Conservation (phyloP, 2,888 invertebrate genomes). For the Epinotia ramella region DNA sequence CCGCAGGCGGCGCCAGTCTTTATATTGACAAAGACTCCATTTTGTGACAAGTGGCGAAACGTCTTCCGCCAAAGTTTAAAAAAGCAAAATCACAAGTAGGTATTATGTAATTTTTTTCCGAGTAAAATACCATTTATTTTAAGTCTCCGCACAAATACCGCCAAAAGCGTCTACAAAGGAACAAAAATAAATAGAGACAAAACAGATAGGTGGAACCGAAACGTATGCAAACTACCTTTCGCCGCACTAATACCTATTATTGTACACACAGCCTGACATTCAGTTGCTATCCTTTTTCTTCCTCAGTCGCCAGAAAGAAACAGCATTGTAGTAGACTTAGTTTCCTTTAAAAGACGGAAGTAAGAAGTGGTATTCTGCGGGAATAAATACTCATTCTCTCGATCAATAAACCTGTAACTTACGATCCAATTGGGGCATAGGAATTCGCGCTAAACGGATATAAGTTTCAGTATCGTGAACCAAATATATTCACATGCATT, state of each 20-base stretch:
- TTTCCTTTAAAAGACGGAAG: neutral
- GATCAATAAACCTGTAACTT: slow-evolving; percentile 45
- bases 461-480: slow-evolving; percentile 37
- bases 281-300: slow-evolving; percentile 5
- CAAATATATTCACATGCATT: slow-evolving; percentile 35
- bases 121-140: slow-evolving; percentile 7
- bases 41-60: no score
- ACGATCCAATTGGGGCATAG: slow-evolving; percentile 37
- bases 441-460: slow-evolving; percentile 41
- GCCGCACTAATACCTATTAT: slow-evolving; percentile 5
- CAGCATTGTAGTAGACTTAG: neutral
- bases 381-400: slow-evolving; percentile 43
- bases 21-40: no score
- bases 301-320: slow-evolving; percentile 4
- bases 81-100: neutral
- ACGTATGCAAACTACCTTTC: slow-evolving; percentile 38
- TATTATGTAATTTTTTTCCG: neutral
- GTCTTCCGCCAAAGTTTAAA: no score
- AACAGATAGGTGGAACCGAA: slow-evolving; percentile 33
- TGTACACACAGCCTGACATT: neutral
- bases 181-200: slow-evolving; percentile 39
- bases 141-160: slow-evolving; percentile 20
- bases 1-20: no score
- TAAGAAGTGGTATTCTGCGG: slow-evolving; percentile 4
- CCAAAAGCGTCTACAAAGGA: slow-evolving; percentile 27